Conservation (phyloP, 2,888 invertebrate species). For the Leuctra nigra region DNA sequence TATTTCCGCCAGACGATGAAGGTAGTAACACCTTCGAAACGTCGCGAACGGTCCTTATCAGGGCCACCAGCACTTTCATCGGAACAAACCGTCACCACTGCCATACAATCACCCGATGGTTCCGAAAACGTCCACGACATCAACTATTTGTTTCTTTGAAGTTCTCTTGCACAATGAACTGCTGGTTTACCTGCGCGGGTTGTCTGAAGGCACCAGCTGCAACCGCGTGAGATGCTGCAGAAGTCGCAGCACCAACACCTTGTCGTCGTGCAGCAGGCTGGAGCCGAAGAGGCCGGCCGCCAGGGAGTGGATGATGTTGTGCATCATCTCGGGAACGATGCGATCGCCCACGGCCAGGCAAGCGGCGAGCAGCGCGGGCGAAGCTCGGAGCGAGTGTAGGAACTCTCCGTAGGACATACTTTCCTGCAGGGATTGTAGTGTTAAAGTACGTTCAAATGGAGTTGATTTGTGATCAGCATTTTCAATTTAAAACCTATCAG, state of each 20-base stretch:
- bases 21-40: no score
- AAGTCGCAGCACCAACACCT: slow-evolving; percentile 56
- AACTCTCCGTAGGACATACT: slow-evolving; percentile 61
- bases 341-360: slow-evolving; percentile 62
- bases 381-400: slow-evolving; percentile 57
- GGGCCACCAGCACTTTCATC: no score
- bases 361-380: slow-evolving; percentile 62
- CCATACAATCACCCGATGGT: no score
- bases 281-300: slow-evolving; percentile 65
- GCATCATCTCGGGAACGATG: slow-evolving; percentile 42
- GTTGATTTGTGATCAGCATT: not conserved
- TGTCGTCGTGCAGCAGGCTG: slow-evolving; percentile 68
- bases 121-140: no score
- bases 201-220: slow-evolving; percentile 62
- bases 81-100: no score
- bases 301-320: slow-evolving; percentile 47
- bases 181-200: slow-evolving; percentile 48
- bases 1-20: no score
- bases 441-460: not conserved
- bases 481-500: no score
- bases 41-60: no score
- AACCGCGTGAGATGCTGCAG: slow-evolving; percentile 61
- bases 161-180: no score
- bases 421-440: slow-evolving; percentile 37
- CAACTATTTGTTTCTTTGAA: no score